Evolutionary conservation across 2,113 vertebrate species (phyloP), one percentile per base, ranked within the genome.

Genomic region (Nymphicus hollandicus): DNA sequence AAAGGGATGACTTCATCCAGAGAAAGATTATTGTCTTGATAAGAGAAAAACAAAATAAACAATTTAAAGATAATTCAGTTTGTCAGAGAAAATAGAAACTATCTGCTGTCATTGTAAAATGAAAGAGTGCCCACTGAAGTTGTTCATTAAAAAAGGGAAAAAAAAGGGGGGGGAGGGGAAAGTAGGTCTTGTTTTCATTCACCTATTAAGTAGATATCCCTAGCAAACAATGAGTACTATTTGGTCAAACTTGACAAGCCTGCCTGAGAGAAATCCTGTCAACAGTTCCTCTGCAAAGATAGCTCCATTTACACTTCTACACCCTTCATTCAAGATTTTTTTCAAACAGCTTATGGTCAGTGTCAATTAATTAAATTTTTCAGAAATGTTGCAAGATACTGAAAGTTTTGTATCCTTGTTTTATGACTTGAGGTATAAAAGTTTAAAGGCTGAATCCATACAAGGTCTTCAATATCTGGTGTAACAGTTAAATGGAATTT

Each of bases 81-180:
- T 72, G 11, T 47, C 22, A 82, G 80, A 90, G 25, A 55, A 64
- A 64, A 43, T 4, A 64, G n/a, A 89, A 91, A 20, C 1, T 41
- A 22, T 28, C 9, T 41, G 10, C 25, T 65, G 7, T 55, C 13
- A 66, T 53, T 71, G 28, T 79, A 22, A 84, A 94, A 71, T 35
- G 25, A 93, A 17, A 65, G 8, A 28, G 4, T 43, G 16, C 10
- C 2, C 0, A 1, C 20, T 68, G 37, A 31, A 53, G 7, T 3
- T 81, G 14, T 25, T 76, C 8, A 68, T 71, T 76, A 29, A 58
- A 52, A 88, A 23, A 46, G 15, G 61, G 6, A 11, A 35, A 86
- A 76, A 79, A 49, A 5, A 3, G 3, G 9, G 5, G 3, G 2
- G 0, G 6, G 28, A 6, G 6, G 3, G 33, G 12, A 22, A 64